Conservation (phyloP, 2,888 invertebrate species). For the Spodoptera littoralis region DNA sequence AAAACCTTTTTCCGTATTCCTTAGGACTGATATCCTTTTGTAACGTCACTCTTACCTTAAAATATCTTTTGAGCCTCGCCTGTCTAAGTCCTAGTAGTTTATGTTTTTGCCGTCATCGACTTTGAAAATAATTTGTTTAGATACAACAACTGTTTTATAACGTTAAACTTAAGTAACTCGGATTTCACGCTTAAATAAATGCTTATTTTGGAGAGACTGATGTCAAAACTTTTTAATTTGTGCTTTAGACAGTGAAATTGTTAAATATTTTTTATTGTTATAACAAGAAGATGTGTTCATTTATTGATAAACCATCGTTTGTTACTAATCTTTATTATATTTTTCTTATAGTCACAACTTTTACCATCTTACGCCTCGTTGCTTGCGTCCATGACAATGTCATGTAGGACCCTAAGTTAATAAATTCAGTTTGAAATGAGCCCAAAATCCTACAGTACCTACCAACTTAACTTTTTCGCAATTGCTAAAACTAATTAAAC, state of each 20-base stretch:
- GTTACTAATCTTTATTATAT: too few species aligned
- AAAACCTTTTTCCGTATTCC: slow-evolving; percentile 20
- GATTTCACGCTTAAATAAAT: slow-evolving; percentile 5
- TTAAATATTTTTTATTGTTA: slow-evolving; percentile 1
- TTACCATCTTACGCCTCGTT: too few species aligned
- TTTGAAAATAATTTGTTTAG: slow-evolving; percentile 24
- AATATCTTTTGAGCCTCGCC: not conserved
- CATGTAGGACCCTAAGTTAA: not conserved
- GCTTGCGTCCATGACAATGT: too few species aligned
- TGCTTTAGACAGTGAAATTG: slow-evolving; percentile 1
- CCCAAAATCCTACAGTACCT: slow-evolving; percentile 4
- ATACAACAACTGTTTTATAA: slow-evolving; percentile 12
- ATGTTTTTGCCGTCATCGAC: slow-evolving; percentile 16
- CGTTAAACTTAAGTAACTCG: slow-evolving; percentile 4
- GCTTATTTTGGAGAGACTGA: not conserved
- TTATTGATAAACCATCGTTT: too few species aligned
- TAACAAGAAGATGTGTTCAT: too few species aligned
- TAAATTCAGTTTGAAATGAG: slow-evolving; percentile 28
- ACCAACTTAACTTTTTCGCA: slow-evolving; percentile 35
- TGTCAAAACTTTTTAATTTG: slow-evolving; percentile 1
- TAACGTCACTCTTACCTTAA: slow-evolving; percentile 28
- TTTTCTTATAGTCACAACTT: too few species aligned
- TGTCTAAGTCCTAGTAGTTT: slow-evolving; percentile 18
- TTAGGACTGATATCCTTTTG: slow-evolving; percentile 21
- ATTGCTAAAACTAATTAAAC: slow-evolving; percentile 55